Evolutionary conservation across 2,113 vertebrate genomes (phyloP).

Genomic region (Sylvia atricapilla): DNA sequence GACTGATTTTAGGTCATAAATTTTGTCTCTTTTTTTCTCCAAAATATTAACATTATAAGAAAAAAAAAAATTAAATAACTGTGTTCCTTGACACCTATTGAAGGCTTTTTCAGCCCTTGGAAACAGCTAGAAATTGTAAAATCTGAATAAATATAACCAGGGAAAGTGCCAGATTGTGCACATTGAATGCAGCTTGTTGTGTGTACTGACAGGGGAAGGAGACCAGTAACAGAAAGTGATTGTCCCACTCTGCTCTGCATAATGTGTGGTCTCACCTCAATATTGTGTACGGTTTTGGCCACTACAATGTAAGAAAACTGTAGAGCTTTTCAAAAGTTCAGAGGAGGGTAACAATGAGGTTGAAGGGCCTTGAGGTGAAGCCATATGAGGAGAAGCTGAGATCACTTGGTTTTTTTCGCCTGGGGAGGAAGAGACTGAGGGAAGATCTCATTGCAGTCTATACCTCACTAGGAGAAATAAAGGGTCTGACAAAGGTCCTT

Average conservation of each 20-base stretch:
- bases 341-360: no score
- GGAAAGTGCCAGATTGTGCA: background rate
- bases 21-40: background rate
- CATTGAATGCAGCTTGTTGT: rapidly evolving
- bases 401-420: background rate
- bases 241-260: rapidly evolving
- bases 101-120: background rate
- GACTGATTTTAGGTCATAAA: background rate
- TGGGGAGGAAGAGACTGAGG: background rate
- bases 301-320: background rate
- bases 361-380: background rate
- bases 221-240: background rate
- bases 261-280: background rate
- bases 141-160: background rate
- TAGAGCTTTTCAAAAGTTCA: background rate
- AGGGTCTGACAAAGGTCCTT: background rate
- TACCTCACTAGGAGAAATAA: background rate
- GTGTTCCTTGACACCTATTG: background rate
- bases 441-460: background rate
- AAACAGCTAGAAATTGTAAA: background rate
- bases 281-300: background rate
- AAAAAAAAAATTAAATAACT: background rate
- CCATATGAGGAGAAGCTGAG: rapidly evolving
- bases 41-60: background rate
- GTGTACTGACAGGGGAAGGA: background rate